Evolutionary conservation across 2,797 vertebrate species (phyloP).

Genomic region (Pygocentrus nattereri): DNA sequence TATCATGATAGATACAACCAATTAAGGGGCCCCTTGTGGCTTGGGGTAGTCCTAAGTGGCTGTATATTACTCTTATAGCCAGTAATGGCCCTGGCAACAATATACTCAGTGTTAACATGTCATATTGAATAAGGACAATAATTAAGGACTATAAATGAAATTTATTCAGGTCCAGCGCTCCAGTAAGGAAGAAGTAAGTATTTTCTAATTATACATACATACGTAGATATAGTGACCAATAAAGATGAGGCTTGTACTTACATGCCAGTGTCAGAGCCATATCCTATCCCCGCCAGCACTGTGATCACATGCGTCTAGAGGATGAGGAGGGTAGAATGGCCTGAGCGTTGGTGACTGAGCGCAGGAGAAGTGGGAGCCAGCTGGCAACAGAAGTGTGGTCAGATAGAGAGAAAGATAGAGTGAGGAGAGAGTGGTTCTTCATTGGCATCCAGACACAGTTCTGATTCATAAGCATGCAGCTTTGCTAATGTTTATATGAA

Average conservation of each 20-base stretch:
- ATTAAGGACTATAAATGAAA: not conserved
- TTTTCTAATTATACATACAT: not conserved
- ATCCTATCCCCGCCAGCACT: slow-evolving; percentile 37
- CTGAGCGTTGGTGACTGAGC: slow-evolving; percentile 27
- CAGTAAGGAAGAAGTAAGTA: not conserved
- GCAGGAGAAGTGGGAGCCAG: not conserved
- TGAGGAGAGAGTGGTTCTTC: slow-evolving; percentile 17
- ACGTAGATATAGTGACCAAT: not conserved
- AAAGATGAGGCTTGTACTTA: slow-evolving; percentile 53
- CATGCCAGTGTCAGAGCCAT: slow-evolving; percentile 56
- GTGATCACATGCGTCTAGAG: slow-evolving; percentile 50
- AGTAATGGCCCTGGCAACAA: not conserved
- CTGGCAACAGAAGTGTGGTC: slow-evolving; percentile 60
- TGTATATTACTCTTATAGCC: not conserved
- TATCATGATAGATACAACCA: not conserved
- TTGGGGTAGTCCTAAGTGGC: not conserved
- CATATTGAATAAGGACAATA: not conserved
- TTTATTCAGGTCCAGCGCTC: not conserved
- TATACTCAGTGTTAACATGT: not conserved
- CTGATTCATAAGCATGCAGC: slow-evolving; percentile 74
- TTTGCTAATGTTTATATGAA: slow-evolving; percentile 84
- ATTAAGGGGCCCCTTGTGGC: not conserved
- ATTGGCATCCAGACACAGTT: slow-evolving; percentile 63
- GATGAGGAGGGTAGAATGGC: slow-evolving; percentile 24
- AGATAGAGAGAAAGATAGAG: not conserved